Evolutionary conservation across 2,113 vertebrate species (phyloP).

Genomic region (Pygathrix nemaeus): DNA sequence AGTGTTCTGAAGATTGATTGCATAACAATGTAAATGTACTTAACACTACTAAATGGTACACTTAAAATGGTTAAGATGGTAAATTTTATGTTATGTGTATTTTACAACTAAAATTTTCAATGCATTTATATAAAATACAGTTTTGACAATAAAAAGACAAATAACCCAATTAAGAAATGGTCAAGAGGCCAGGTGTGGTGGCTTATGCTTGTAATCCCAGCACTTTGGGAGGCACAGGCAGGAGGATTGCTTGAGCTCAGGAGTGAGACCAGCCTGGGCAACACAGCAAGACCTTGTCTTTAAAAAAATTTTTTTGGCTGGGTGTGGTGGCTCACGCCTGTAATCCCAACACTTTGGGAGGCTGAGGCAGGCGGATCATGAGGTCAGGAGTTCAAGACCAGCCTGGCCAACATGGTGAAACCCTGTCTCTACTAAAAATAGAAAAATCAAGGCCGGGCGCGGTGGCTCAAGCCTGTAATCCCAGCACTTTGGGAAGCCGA

Average conservation of each 20-base stretch:
- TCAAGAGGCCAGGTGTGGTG: not conserved
- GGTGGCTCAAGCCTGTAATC: too few species aligned
- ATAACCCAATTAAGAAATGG: not conserved
- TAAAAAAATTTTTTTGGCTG: not conserved
- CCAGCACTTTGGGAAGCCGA: too few species aligned
- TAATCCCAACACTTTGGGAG: too few species aligned
- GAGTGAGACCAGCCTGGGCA: not conserved
- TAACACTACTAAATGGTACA: not conserved
- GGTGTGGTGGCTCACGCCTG: too few species aligned
- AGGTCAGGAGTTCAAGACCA: too few species aligned
- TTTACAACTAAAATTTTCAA: not conserved
- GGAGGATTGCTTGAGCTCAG: not conserved
- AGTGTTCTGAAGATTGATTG: not conserved
- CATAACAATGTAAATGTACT: not conserved
- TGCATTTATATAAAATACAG: not conserved
- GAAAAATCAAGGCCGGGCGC: fast-evolving
- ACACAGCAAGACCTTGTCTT: not conserved
- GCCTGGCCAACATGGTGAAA: too few species aligned
- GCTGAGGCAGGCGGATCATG: too few species aligned
- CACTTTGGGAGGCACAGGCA: not conserved
- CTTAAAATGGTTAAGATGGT: not conserved
- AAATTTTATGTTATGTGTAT: not conserved
- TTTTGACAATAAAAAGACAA: not conserved
- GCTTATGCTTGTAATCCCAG: not conserved
- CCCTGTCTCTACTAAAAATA: too few species aligned